phyloP scores from a whole-genome alignment of 2,113 vertebrate species.

The Myxocyprinus asiaticus region DNA sequence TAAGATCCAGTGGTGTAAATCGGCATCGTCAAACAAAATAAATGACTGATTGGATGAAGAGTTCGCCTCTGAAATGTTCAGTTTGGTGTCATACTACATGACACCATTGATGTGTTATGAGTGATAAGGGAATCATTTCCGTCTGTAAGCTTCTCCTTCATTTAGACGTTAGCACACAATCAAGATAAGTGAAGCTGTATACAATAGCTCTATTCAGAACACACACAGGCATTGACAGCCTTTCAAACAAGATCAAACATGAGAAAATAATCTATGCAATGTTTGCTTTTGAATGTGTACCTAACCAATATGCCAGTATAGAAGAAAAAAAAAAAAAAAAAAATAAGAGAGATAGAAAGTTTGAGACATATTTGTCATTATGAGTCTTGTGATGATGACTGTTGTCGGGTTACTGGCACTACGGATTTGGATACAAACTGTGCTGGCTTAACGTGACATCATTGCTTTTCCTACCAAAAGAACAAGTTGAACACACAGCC shows the following conservation, averaged over 20 bases:
- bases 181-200: slow-evolving; percentile 61
- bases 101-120: slow-evolving; percentile 18
- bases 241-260: slow-evolving; percentile 32
- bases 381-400: neutral
- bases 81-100: slow-evolving; percentile 2
- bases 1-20: too few relatives aligned
- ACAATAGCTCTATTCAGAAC: slow-evolving; percentile 61
- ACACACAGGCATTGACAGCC: slow-evolving; percentile 44
- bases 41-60: slow-evolving; percentile 5
- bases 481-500: slow-evolving; percentile 29
- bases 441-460: slow-evolving; percentile 49
- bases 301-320: neutral
- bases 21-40: neutral
- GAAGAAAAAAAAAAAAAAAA: neutral
- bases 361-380: too few relatives aligned
- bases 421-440: slow-evolving; percentile 7
- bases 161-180: slow-evolving; percentile 60
- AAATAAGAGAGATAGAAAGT: too few relatives aligned
- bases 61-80: neutral
- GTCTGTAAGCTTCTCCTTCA: slow-evolving; percentile 30
- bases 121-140: slow-evolving; percentile 28
- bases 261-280: neutral
- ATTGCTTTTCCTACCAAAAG: slow-evolving; percentile 54
- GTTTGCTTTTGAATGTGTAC: neutral
- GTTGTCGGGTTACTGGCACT: slow-evolving; percentile 7